Conservation (phyloP, 37 sponge, comb jelly and placozoan genomes). For the Crambe crambe region DNA sequence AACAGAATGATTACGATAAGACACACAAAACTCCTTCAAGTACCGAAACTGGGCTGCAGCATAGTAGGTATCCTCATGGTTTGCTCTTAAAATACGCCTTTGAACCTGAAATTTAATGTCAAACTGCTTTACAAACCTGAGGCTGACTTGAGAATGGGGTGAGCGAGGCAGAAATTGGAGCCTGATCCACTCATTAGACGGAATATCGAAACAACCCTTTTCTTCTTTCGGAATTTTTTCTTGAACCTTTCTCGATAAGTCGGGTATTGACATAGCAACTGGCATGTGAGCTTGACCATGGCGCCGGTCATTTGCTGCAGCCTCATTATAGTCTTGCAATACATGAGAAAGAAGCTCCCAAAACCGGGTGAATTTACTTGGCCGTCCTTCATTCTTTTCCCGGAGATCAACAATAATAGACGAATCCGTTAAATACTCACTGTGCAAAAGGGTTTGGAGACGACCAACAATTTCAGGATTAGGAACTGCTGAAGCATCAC, state of each 20-base stretch:
- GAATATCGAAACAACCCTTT: not conserved
- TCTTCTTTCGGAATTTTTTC: not conserved
- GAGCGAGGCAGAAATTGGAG: not conserved
- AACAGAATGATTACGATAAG: conserved; percentile 6
- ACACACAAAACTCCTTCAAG: conserved; percentile 18
- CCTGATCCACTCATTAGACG: not conserved
- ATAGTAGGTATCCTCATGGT: conserved; percentile 39
- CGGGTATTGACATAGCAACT: conserved; percentile 1
- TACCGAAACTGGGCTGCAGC: conserved; percentile 37
- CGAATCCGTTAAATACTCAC: not conserved
- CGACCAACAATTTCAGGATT: conserved; percentile 1
- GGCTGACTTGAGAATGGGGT: not conserved
- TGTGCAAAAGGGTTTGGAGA: not conserved
- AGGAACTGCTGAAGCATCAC: conserved; percentile 5
- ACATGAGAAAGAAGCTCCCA: not conserved
- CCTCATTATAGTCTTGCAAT: not conserved
- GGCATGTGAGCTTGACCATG: not conserved
- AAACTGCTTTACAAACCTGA: conserved; percentile 18
- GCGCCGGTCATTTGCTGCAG: no score
- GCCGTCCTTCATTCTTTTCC: not conserved
- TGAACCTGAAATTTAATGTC: conserved; percentile 30
- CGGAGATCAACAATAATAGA: not conserved
- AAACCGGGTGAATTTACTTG: not conserved
- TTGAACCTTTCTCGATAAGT: not conserved
- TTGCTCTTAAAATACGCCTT: not conserved